Percentiles rank a stretch among this genome's conserved stretches.
Evolutionary conservation across 2,797 vertebrate genomes (phyloP).

Genomic region (Silurus lanzhouensis): DNA sequence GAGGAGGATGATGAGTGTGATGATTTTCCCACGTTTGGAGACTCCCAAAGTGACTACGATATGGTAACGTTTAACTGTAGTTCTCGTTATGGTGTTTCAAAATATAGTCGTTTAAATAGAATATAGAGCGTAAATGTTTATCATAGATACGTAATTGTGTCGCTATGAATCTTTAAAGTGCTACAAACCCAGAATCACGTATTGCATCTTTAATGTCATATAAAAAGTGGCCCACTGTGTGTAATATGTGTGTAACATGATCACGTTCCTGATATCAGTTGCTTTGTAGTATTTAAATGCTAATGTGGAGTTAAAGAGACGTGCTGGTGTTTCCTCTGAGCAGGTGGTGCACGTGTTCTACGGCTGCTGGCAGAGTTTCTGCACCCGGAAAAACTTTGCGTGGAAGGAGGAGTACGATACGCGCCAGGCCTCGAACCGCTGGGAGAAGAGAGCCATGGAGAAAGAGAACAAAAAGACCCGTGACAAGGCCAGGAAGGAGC

Average conservation of each 20-base stretch:
- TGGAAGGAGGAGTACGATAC: conserved; percentile 98
- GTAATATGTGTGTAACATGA: neutral
- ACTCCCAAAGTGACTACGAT: conserved; percentile 91
- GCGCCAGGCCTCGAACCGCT: conserved; percentile 91
- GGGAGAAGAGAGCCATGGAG: conserved; percentile 98
- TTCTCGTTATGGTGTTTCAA: too few relatives aligned
- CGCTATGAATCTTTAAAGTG: neutral
- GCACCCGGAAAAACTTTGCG: conserved; percentile 89
- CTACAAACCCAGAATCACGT: neutral
- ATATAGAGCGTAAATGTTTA: too few relatives aligned
- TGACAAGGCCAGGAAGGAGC: conserved; percentile 90
- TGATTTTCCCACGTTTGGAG: conserved; percentile 87
- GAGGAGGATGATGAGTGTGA: conserved; percentile 73
- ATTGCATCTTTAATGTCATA: neutral
- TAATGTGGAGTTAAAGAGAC: neutral
- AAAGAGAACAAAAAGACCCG: conserved; percentile 95
- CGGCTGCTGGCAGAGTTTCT: conserved; percentile 97
- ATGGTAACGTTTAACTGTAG: conserved; percentile 71
- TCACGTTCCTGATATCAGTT: neutral
- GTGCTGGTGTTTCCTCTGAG: too few relatives aligned
- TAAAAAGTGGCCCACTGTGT: neutral
- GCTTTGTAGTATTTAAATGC: neutral
- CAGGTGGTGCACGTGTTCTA: conserved; percentile 95
- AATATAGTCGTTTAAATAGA: too few relatives aligned
- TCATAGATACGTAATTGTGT: too few relatives aligned